phyloP scores from a whole-genome alignment of 2,888 invertebrate species.

The Drosophila multiciliata region DNA sequence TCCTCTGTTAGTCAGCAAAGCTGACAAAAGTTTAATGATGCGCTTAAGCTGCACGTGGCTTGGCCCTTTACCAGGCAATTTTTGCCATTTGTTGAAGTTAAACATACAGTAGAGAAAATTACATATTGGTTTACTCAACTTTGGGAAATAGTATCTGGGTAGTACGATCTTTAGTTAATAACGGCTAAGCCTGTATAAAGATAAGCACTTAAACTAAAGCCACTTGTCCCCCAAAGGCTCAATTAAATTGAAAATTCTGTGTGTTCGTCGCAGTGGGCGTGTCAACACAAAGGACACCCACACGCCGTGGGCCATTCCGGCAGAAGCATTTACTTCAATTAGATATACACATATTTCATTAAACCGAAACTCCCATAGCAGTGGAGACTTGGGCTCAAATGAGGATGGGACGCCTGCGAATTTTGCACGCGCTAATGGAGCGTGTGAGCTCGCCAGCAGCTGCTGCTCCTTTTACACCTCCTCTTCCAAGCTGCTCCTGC shows the following conservation, averaged over 20 bases:
- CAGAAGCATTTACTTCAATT: constrained; percentile 60
- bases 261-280: constrained; percentile 16
- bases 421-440: constrained; percentile 76
- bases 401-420: constrained; percentile 19
- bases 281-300: constrained; percentile 15
- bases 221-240: constrained; percentile 48
- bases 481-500: neutral
- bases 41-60: constrained; percentile 45
- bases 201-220: constrained; percentile 32
- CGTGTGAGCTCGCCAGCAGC: constrained; percentile 70
- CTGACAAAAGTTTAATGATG: constrained; percentile 81
- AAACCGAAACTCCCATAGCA: constrained; percentile 36
- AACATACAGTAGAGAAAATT: constrained; percentile 10
- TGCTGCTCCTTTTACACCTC: constrained; percentile 15
- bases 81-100: constrained; percentile 20
- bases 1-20: constrained; percentile 10
- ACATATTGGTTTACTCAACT: constrained; percentile 26
- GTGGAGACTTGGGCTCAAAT: neutral
- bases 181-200: constrained; percentile 14
- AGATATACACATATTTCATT: constrained; percentile 71
- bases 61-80: constrained; percentile 5
- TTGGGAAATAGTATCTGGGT: constrained; percentile 23
- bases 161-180: constrained; percentile 10
- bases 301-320: constrained; percentile 20
- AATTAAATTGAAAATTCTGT: constrained; percentile 59